Percentiles rank a stretch among this genome's conserved stretches.
phyloP scores from a whole-genome alignment of 2,888 invertebrate genomes.

The Allygus modestus region DNA sequence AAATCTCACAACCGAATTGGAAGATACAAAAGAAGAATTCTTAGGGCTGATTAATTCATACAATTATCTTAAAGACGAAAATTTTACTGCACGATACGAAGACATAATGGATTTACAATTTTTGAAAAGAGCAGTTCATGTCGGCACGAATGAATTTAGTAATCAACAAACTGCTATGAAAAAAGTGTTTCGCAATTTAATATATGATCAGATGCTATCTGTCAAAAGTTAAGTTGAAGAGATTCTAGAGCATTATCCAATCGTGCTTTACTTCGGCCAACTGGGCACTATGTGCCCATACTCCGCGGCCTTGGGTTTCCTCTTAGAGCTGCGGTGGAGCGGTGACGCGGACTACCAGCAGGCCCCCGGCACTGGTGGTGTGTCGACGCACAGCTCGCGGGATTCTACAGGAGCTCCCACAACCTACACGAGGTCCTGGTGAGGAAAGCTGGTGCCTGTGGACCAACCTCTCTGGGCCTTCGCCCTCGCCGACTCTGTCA shows the following conservation, averaged over 20 bases:
- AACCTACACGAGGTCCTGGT: neutral
- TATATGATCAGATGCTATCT: neutral
- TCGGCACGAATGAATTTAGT: too few relatives aligned
- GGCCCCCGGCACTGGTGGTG: neutral
- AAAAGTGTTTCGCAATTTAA: neutral
- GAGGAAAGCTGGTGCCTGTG: neutral
- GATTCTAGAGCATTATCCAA: neutral
- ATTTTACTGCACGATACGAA: too few relatives aligned
- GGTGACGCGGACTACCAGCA: neutral
- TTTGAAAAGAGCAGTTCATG: too few relatives aligned
- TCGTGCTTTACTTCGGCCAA: neutral
- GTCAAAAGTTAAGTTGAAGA: neutral
- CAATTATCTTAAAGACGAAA: too few relatives aligned
- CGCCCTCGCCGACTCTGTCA: neutral
- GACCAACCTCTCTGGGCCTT: slow-evolving; percentile 2
- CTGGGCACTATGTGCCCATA: neutral
- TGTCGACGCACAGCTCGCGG: neutral
- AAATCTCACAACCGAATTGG: too few relatives aligned
- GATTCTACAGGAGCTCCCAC: neutral
- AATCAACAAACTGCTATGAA: neutral
- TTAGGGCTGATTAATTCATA: too few relatives aligned
- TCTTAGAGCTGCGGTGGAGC: neutral
- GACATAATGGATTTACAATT: too few relatives aligned
- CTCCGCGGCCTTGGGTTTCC: neutral
- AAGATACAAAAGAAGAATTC: too few relatives aligned